These are phyloP conservation scores for Microcebus tavaratra DNA, from an alignment of 2,113 vertebrate genomes.

Conservation along the genomic window DNA sequence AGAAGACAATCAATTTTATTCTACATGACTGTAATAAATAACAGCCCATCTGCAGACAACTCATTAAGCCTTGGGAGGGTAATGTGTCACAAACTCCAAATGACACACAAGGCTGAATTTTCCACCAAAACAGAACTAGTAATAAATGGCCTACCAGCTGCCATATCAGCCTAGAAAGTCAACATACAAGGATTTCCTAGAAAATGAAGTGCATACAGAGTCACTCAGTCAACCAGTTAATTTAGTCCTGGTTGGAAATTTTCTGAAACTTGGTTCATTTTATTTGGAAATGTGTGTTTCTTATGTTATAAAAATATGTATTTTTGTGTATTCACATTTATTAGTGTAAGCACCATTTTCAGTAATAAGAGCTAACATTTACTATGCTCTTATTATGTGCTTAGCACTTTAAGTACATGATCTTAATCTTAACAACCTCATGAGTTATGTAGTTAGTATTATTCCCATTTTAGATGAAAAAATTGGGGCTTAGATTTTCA, in stretches of 20 bases:
- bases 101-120: slow-evolving; percentile 86
- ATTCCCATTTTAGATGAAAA: background rate
- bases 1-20: slow-evolving; percentile 97
- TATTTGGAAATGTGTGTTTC: background rate
- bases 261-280: background rate
- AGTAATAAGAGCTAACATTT: slow-evolving; percentile 25
- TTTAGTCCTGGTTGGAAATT: background rate
- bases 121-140: slow-evolving; percentile 79
- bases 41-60: slow-evolving; percentile 92
- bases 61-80: slow-evolving; percentile 90
- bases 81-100: slow-evolving; percentile 91
- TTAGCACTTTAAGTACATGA: background rate
- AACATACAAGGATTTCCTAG: slow-evolving; percentile 53
- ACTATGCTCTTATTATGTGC: slow-evolving; percentile 1
- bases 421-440: background rate
- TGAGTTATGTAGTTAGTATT: slow-evolving; percentile 3
- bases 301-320: background rate
- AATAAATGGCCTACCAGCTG: slow-evolving; percentile 79
- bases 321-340: background rate
- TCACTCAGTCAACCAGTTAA: background rate
- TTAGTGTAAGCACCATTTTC: slow-evolving; percentile 5
- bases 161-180: slow-evolving; percentile 61
- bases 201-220: slow-evolving; percentile 31
- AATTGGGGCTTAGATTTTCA: background rate
- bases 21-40: slow-evolving; percentile 95